Percentiles rank a stretch among this genome's conserved stretches.
phyloP scores from a whole-genome alignment of 2,113 vertebrate genomes.

The Mirza zaza region DNA sequence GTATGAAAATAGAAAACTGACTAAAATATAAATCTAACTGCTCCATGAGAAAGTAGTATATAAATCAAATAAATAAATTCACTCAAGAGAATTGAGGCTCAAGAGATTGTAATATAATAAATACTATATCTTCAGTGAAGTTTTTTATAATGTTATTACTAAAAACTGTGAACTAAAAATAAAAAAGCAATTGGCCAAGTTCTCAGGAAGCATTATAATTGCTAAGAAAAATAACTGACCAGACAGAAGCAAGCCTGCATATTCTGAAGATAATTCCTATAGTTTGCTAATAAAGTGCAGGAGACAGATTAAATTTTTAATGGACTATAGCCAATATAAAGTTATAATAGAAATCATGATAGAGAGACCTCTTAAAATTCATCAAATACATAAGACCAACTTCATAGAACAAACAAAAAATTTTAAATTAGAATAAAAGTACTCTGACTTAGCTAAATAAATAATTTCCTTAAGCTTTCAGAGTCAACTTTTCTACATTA shows the following conservation, averaged over 20 bases:
- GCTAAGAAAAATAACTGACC: constrained; percentile 50
- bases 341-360: constrained; percentile 50
- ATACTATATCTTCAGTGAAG: constrained; percentile 13
- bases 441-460: not conserved
- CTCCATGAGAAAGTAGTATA: constrained; percentile 18
- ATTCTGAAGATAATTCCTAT: constrained; percentile 57
- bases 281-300: constrained; percentile 62
- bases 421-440: constrained; percentile 2
- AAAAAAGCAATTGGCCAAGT: constrained; percentile 61
- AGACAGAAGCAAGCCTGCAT: constrained; percentile 8
- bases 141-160: constrained; percentile 66
- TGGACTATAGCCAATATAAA: constrained; percentile 26
- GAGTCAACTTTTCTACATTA: not conserved
- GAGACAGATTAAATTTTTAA: constrained; percentile 66
- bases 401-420: constrained; percentile 13
- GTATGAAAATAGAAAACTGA: constrained; percentile 58
- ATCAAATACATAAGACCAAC: not conserved
- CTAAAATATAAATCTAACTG: constrained; percentile 55
- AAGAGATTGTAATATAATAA: constrained; percentile 49
- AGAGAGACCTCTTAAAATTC: constrained; percentile 43
- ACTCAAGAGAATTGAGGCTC: constrained; percentile 52
- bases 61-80: constrained; percentile 62
- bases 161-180: constrained; percentile 62
- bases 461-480: not conserved
- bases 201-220: constrained; percentile 52